Evolutionary conservation across 2,888 invertebrate genomes (phyloP).

Genomic region (Scrobipalpa atriplicella): DNA sequence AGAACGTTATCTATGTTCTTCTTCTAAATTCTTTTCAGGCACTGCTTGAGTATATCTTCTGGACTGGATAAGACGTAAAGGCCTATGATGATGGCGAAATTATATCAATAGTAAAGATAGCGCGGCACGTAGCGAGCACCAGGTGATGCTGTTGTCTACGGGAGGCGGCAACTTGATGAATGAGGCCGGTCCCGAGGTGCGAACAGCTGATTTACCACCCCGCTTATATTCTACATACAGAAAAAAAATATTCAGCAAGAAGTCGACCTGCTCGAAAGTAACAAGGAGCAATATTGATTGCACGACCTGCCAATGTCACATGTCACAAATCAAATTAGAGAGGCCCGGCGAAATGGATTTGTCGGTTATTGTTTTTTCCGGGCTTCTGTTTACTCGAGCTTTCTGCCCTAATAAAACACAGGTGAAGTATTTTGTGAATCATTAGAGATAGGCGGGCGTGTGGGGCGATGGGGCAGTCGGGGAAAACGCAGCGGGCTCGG

Average conservation of each 20-base stretch:
- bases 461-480: slow-evolving; percentile 50
- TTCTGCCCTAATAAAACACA: slow-evolving; percentile 63
- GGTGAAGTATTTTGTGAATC: slow-evolving; percentile 77
- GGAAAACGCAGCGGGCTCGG: slow-evolving; percentile 12
- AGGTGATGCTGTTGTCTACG: slow-evolving; percentile 34
- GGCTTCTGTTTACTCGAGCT: slow-evolving; percentile 51
- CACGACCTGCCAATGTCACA: slow-evolving; percentile 8
- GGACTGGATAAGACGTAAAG: no score
- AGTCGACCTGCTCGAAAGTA: not conserved
- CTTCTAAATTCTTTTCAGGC: no score
- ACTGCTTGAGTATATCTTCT: not conserved
- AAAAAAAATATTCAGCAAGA: not conserved
- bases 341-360: slow-evolving; percentile 18
- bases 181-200: slow-evolving; percentile 27
- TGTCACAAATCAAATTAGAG: slow-evolving; percentile 20
- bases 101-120: not conserved
- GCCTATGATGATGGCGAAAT: not conserved
- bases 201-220: slow-evolving; percentile 31
- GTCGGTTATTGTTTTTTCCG: slow-evolving; percentile 27
- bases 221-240: slow-evolving; percentile 19
- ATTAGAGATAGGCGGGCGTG: slow-evolving; percentile 39
- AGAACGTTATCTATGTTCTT: no score
- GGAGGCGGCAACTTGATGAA: slow-evolving; percentile 33
- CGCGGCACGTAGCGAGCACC: slow-evolving; percentile 24
- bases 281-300: slow-evolving; percentile 3